Evolutionary conservation across 2,797 vertebrate species (phyloP).

Genomic region (Melanotaenia boesemani): DNA sequence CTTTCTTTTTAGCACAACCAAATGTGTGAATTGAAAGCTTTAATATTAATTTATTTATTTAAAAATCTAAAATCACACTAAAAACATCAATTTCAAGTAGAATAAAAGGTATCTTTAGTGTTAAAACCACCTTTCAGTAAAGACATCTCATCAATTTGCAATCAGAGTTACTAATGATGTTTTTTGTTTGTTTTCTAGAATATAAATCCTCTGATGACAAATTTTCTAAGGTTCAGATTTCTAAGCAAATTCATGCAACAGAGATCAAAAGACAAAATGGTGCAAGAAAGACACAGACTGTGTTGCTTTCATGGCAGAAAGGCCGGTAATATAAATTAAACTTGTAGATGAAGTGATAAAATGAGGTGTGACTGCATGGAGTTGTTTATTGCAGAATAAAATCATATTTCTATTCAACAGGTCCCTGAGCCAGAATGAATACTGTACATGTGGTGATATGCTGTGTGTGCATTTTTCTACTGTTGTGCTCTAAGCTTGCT

Average conservation of each 20-base stretch:
- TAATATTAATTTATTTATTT: too few relatives aligned
- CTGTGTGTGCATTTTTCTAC: conserved; percentile 24
- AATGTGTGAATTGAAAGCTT: too few relatives aligned
- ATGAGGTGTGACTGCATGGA: conserved; percentile 21
- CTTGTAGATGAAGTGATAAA: conserved; percentile 11
- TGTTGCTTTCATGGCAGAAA: conserved; percentile 4
- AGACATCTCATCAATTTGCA: neutral
- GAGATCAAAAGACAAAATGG: conserved; percentile 19
- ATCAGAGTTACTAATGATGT: neutral
- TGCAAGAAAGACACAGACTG: conserved; percentile 7
- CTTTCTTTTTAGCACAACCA: too few relatives aligned
- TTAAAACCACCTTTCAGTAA: neutral
- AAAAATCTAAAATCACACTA: too few relatives aligned
- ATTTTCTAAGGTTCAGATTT: neutral
- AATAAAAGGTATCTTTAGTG: too few relatives aligned
- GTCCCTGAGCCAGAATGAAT: neutral
- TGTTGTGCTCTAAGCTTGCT: conserved; percentile 17
- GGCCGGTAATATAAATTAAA: neutral
- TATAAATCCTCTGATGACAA: neutral
- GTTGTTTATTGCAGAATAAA: conserved; percentile 16
- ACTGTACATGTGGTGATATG: conserved; percentile 4
- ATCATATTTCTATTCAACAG: conserved; percentile 20
- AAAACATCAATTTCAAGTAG: too few relatives aligned
- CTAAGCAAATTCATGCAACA: neutral
- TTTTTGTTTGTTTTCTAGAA: neutral